Base-by-base conservation (phyloP, 2,797 vertebrate species). In the Naso thynnoides region DNA sequence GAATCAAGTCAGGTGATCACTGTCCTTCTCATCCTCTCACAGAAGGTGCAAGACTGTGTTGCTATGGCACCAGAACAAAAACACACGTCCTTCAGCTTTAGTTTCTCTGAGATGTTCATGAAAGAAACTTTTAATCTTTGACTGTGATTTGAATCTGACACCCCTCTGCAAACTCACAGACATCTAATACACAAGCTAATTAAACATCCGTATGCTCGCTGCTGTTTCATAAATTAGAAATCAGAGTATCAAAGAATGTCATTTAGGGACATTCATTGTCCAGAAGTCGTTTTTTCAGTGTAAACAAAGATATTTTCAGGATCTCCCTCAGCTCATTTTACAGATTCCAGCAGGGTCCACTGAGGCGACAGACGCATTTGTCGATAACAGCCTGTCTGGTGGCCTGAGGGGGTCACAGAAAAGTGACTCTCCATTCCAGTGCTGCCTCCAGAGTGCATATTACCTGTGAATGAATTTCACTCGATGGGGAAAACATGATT, bases 61-160 rank as follows among this genome's bases (percentile, higher is more conserved):
- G 61, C 89, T 78, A 80, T 81, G 72, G 70, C 41, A 79, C 58
- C 81, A 50, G 56, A 55, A 68, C 45, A 78, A 83, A 67, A 56
- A 8, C 24, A 39, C 2, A 26, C 70, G 59, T 60, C 63, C 69
- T 71, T 85, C 55, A 82, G 45, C 44, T 72, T 71, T 9, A 42
- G 24, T 42, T 76, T 63, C 23, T 39, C 16, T 67, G n/a, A 50
- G 23, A 27, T 13, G 24, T 66, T 62, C 11, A 6, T 7, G 19
- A 65, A 56, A 48, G 19, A 47, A 56, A 27, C 27, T 53, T 41
- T 18, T 11, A 5, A 65, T 59, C n/a, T 16, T 41, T 60, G 19
- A 66, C 18, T 26, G 16, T 69, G 31, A 64, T 78, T 77, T 68
- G 16, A 63, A 58, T 83, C 45, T 57, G 29, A 58, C 48, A 27